phyloP scores from a whole-genome alignment of 1,140 invertebrate species.

The Apocrypta bakeri region DNA sequence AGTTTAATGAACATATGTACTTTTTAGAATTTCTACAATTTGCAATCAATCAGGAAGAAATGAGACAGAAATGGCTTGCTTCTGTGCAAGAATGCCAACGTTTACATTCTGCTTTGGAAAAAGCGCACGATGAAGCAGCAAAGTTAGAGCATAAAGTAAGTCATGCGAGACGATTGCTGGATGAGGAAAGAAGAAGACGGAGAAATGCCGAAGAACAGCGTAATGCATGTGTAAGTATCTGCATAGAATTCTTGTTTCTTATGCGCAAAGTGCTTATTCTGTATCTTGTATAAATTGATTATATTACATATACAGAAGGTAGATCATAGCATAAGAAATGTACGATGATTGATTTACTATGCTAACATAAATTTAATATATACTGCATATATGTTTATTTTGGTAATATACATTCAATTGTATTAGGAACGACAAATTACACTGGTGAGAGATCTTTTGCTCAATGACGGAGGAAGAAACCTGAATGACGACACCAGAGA shows the following conservation, averaged over 20 bases:
- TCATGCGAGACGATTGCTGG: conserved; percentile 84
- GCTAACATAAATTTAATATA: too few species aligned
- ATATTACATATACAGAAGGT: background rate
- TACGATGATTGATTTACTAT: too few species aligned
- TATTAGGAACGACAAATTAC: conserved; percentile 83
- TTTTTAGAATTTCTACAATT: conserved; percentile 82
- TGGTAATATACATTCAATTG: background rate
- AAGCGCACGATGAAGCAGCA: conserved; percentile 78
- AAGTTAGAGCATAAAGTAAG: conserved; percentile 85
- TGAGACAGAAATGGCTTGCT: conserved; percentile 80
- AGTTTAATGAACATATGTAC: background rate
- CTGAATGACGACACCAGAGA: conserved; percentile 87
- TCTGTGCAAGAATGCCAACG: conserved; percentile 81
- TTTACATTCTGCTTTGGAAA: conserved; percentile 80
- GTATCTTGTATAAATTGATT: background rate
- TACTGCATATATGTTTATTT: too few species aligned
- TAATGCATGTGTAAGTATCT: conserved; percentile 75
- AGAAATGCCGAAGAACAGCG: conserved; percentile 79
- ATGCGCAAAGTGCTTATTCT: background rate
- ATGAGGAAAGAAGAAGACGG: conserved; percentile 83
- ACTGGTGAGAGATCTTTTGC: conserved; percentile 82
- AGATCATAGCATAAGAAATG: background rate
- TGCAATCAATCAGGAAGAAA: conserved; percentile 82
- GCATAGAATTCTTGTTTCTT: background rate
- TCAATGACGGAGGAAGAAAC: conserved; percentile 80